A percentile compares a stretch with the other conserved stretches of the same genome.
Evolutionary conservation across 2,888 invertebrate genomes (phyloP).

Genomic region (Hypena proboscidalis): DNA sequence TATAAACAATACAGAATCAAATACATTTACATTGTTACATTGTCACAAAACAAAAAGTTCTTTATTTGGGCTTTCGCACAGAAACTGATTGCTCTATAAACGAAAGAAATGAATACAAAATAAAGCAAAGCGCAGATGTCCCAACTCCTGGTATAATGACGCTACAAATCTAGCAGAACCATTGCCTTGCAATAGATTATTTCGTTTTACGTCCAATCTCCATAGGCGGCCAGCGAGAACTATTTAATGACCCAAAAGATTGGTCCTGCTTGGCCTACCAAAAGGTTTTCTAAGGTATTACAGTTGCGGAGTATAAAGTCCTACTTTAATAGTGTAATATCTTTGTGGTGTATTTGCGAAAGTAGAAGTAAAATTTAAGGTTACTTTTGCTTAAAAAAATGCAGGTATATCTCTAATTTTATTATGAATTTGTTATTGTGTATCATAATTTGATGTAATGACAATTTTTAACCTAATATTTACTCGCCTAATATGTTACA

Average conservation of each 20-base stretch:
- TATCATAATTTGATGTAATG: too few relatives aligned
- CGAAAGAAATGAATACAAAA: slow-evolving; percentile 1
- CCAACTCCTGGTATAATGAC: slow-evolving; percentile 43
- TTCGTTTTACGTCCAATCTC: slow-evolving; percentile 83
- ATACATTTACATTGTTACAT: background rate
- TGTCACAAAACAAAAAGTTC: too few relatives aligned
- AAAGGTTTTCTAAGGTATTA: slow-evolving; percentile 64
- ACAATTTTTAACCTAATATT: too few relatives aligned
- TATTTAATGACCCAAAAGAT: slow-evolving; percentile 83
- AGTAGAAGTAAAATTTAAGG: too few relatives aligned
- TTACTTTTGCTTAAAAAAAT: too few relatives aligned
- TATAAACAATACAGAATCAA: background rate
- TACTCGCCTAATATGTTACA: too few relatives aligned
- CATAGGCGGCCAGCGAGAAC: slow-evolving; percentile 83
- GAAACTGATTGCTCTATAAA: background rate
- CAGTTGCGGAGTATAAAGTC: slow-evolving; percentile 32
- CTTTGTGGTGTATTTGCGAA: too few relatives aligned
- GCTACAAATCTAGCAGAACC: slow-evolving; percentile 72
- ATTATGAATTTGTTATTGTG: too few relatives aligned
- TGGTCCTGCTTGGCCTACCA: slow-evolving; percentile 73
- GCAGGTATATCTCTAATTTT: too few relatives aligned
- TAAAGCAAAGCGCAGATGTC: slow-evolving; percentile 37
- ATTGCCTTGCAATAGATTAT: slow-evolving; percentile 75
- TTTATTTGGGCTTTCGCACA: background rate
- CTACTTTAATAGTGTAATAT: slow-evolving; percentile 27